Evolutionary conservation across 1,140 invertebrate species (phyloP), one percentile per base, ranked within the genome.

Genomic region (Hyposmocoma kahamanoa): DNA sequence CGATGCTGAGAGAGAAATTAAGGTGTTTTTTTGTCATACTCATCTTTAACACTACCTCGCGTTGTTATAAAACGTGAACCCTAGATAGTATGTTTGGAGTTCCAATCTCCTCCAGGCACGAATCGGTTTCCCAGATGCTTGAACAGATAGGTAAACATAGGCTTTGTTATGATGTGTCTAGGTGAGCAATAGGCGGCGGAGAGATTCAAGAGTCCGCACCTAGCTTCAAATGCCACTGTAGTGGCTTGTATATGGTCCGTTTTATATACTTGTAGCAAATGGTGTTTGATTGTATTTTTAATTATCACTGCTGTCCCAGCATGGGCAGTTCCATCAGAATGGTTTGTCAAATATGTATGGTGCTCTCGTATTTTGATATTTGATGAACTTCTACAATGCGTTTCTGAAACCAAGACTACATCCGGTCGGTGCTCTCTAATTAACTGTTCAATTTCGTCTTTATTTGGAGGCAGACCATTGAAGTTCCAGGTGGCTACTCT

Each of bases 261-360:
- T 36, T 30, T 41, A 42, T 32, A 54, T 11, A 38, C 20, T 30
- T 24, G 47, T 2, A 50, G 3, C 15, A 22, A 5, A 22, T 47
- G 30, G 15, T 62, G 59, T 47, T 58, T 58, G 3, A 62, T 49
- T 0, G 18, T 13, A 0, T 19, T 42, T 22, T 34, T 53, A 9
- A 68, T 50, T 6, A 62, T 18, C 6, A 68, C 20, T 0, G 56
- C 52, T 8, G 51, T 59, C 10, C 59, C 59, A 11, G 22, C 59
- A 36, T 69, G 56, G 2, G 39, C 49, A 22, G 47, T 61, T 8
- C 62, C 62, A 47, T 63, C 59, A 17, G 63, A 59, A 24, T 63
- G 52, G 26, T 38, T 26, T 4, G 53, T 64, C 2, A 36, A 0
- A 10, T 59, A 59, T 4, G 21, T 28, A 17, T 36, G 10, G 15